Conservation (phyloP, 2,797 vertebrate genomes). For the Sparidentex hasta region DNA sequence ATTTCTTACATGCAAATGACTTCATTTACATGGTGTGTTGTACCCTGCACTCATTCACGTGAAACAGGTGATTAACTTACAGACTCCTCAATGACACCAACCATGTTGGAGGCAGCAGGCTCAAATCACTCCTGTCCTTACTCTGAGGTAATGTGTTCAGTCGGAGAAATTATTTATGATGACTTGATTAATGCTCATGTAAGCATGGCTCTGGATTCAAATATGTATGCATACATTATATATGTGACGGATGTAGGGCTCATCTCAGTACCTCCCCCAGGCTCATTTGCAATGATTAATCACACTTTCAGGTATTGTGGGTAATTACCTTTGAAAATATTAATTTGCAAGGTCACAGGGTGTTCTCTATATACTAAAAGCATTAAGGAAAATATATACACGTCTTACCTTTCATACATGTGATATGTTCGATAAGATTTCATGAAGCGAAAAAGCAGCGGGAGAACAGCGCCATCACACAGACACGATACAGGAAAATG, state of each 20-base stretch:
- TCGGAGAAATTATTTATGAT: conserved; percentile 52
- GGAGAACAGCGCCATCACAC: background rate
- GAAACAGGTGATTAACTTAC: conserved; percentile 31
- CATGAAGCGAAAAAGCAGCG: background rate
- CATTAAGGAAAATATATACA: conserved; percentile 42
- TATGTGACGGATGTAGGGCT: conserved; percentile 45
- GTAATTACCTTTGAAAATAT: conserved; percentile 73
- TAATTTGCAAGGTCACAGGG: conserved; percentile 68
- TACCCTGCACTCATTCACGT: conserved; percentile 1
- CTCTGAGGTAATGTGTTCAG: conserved; percentile 37
- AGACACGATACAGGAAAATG: background rate
- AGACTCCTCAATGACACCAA: conserved; percentile 32
- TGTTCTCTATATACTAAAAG: conserved; percentile 35
- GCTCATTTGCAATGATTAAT: conserved; percentile 69
- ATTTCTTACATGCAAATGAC: conserved; percentile 32
- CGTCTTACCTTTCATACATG: conserved; percentile 14
- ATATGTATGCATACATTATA: conserved; percentile 55
- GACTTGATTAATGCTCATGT: conserved; percentile 59
- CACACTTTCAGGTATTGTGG: conserved; percentile 51
- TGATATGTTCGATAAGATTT: conserved; percentile 40
- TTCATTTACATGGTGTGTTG: conserved; percentile 25
- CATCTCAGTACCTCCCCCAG: conserved; percentile 27
- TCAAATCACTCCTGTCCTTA: conserved; percentile 17
- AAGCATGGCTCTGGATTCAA: conserved; percentile 21
- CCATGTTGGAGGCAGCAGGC: conserved; percentile 33